phyloP scores from a whole-genome alignment of 2,888 invertebrate species.

The Vandiemenella viatica region DNA sequence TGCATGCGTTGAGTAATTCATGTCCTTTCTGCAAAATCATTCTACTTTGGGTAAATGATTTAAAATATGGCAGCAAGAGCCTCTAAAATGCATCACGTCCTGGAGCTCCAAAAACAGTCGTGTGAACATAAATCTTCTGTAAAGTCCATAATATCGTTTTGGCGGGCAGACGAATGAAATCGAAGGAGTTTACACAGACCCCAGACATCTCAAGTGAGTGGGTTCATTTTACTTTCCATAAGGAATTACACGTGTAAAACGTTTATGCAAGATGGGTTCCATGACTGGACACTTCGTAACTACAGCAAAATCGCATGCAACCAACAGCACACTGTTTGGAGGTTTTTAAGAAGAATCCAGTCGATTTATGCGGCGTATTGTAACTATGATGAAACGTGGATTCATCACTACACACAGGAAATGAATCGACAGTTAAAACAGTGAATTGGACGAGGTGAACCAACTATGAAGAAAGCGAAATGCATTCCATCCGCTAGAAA shows the following conservation, averaged over 20 bases:
- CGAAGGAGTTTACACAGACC: not conserved
- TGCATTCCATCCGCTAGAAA: too few relatives aligned
- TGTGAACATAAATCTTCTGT: not conserved
- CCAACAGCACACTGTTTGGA: too few relatives aligned
- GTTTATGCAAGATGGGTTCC: not conserved
- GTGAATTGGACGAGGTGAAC: too few relatives aligned
- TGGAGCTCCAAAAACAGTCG: not conserved
- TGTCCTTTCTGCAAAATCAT: not conserved
- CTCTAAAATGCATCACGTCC: not conserved
- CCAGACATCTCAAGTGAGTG: not conserved
- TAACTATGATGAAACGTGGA: too few relatives aligned
- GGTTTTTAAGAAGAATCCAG: too few relatives aligned
- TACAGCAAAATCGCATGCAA: not conserved
- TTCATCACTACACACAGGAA: too few relatives aligned
- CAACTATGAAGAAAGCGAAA: too few relatives aligned
- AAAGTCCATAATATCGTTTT: not conserved
- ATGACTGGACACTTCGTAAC: slow-evolving; percentile 22
- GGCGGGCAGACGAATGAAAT: not conserved
- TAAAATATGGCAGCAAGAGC: not conserved
- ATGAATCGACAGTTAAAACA: too few relatives aligned
- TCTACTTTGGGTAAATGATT: not conserved
- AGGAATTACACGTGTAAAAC: not conserved
- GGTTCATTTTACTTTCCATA: not conserved
- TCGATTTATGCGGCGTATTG: too few relatives aligned
- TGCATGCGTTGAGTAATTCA: not conserved